A percentile compares a stretch with the other conserved stretches of the same genome.
Conservation (phyloP, 2,888 invertebrate species). For the Ethmia dodecea region DNA sequence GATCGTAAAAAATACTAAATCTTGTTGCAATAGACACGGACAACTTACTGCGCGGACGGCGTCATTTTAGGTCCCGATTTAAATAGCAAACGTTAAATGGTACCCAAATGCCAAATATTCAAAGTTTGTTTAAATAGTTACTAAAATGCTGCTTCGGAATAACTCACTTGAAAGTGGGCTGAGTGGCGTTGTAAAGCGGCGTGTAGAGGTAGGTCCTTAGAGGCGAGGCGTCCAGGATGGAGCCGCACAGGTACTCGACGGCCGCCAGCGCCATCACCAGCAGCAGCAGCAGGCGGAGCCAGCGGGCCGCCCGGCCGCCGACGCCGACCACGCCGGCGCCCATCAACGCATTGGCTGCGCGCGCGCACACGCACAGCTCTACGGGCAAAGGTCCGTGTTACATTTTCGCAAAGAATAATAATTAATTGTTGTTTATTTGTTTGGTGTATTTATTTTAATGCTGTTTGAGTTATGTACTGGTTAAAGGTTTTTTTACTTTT, state of each 20-base stretch:
- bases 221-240: constrained; percentile 77
- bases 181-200: constrained; percentile 60
- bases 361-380: constrained; percentile 1
- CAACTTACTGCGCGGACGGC: too few relatives aligned
- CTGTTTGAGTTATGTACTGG: too few relatives aligned
- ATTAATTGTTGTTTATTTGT: too few relatives aligned
- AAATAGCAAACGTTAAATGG: too few relatives aligned
- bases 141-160: too few relatives aligned
- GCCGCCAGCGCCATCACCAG: constrained; percentile 81
- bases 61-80: too few relatives aligned
- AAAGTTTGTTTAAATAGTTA: too few relatives aligned
- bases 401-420: background rate
- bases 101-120: too few relatives aligned
- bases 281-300: constrained; percentile 65
- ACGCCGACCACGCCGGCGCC: constrained; percentile 31
- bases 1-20: too few relatives aligned
- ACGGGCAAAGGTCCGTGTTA: background rate
- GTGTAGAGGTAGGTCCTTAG: constrained; percentile 69
- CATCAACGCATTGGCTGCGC: constrained; percentile 27
- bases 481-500: too few relatives aligned
- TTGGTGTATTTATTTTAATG: too few relatives aligned
- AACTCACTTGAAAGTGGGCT: constrained; percentile 48
- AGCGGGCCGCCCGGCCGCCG: constrained; percentile 71
- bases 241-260: constrained; percentile 84
- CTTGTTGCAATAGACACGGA: too few relatives aligned